A percentile compares a stretch with the other conserved stretches of the same genome.
Evolutionary conservation across 2,888 invertebrate genomes (phyloP).

Genomic region (Orthosia gothica): DNA sequence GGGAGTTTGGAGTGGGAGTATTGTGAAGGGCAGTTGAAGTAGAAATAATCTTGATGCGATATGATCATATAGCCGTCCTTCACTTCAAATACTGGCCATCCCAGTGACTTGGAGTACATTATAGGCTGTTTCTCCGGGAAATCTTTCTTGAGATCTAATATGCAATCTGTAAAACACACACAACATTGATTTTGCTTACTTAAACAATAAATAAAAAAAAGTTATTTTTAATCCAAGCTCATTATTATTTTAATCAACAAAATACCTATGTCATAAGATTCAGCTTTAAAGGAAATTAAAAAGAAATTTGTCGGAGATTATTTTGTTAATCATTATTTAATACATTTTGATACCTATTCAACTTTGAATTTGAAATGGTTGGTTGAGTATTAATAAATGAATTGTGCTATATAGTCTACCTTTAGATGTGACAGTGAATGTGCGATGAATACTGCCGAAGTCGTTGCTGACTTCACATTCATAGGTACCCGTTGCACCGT

Average conservation of each 20-base stretch:
- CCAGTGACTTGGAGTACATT: constrained; percentile 59
- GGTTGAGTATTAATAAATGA: too few relatives aligned
- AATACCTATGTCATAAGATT: background rate
- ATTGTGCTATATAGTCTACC: constrained; percentile 56
- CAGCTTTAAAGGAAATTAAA: background rate
- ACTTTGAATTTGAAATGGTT: background rate
- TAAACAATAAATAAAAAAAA: background rate
- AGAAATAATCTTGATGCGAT: constrained; percentile 60
- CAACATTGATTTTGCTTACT: background rate
- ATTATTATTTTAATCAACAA: background rate
- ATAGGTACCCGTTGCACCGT: constrained; percentile 73
- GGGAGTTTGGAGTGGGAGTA: constrained; percentile 63
- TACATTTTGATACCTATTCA: background rate
- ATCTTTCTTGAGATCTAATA: constrained; percentile 68
- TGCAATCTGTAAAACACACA: constrained; percentile 75
- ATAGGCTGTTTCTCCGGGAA: constrained; percentile 71
- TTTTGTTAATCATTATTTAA: background rate
- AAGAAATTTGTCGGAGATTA: background rate
- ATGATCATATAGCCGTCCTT: constrained; percentile 68
- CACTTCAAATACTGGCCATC: constrained; percentile 63
- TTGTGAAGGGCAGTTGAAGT: constrained; percentile 71
- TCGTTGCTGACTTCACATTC: constrained; percentile 76
- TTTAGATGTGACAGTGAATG: constrained; percentile 70
- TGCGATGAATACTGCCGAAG: constrained; percentile 73
- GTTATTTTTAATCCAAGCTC: background rate